Evolutionary conservation across 2,888 invertebrate genomes (phyloP), one percentile per base, ranked within the genome.

Genomic region (Torymus auratus): DNA sequence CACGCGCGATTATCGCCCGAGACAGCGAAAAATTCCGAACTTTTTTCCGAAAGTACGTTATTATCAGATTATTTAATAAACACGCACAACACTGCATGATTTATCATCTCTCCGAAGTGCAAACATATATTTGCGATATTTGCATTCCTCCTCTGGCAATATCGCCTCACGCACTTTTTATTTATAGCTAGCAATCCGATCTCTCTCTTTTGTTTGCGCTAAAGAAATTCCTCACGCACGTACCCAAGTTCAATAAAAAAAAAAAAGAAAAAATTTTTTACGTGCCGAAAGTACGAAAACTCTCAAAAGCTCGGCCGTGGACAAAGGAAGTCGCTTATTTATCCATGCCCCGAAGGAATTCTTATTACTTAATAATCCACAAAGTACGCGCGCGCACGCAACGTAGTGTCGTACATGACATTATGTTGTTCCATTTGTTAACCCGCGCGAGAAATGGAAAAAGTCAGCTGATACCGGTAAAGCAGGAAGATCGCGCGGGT

Each of bases 51-150:
- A 17, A 60, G 10, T 13, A 20, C 2, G 12, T 2, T n/a, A n/a
- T 55, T 73, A 73, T 73, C 67, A 41, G 56, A 73, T 73, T 73
- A 62, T 78, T 78, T 73, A 73, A 73, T 56, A 73, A 73, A 62
- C 62, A 73, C 20, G n/a, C 13, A 65, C 41, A 28, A 58, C 53
- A 23, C 67, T 50, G 20, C 67, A 20, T 69, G 68, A 56, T 68
- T 73, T 73, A 78, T 78, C 67, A 53, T 10, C 20, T 20, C 5
- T 5, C 50, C 53, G 3, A 55, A 61, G 28, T 67, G 28, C 74
- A 72, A 78, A 72, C 52, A 72, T 60, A 72, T 60, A 55, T 3
- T n/a, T 14, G 0, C 5, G 12, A 28, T 67, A 13, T 62, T 73
- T 56, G 72, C 68, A 78, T 68, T 62, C 55, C 62, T 14, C 41